These are phyloP conservation scores for Andrena dorsata DNA, from an alignment of 2,888 invertebrate species.

Conservation along the genomic window DNA sequence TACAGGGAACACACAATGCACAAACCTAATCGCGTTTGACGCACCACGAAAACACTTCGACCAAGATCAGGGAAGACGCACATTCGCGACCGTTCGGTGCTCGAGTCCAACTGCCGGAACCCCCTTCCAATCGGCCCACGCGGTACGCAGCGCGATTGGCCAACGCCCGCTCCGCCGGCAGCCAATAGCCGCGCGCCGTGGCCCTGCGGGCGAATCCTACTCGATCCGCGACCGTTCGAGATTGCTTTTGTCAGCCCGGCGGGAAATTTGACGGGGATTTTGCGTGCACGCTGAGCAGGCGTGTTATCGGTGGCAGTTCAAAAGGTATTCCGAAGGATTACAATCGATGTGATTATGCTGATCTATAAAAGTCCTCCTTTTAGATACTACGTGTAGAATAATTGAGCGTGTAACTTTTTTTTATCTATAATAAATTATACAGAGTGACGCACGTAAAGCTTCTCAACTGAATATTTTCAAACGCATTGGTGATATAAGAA, in stretches of 20 bases:
- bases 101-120: constrained; percentile 78
- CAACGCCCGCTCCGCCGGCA: constrained; percentile 39
- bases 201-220: constrained; percentile 64
- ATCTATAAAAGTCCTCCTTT: too few relatives aligned
- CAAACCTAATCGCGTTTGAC: constrained; percentile 26
- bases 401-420: too few relatives aligned
- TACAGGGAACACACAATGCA: constrained; percentile 30
- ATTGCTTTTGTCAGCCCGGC: constrained; percentile 48
- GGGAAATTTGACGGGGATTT: constrained; percentile 65
- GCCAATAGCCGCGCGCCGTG: constrained; percentile 57
- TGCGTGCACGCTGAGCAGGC: neutral
- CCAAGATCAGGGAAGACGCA: constrained; percentile 54
- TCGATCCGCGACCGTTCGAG: constrained; percentile 41
- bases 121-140: constrained; percentile 67
- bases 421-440: too few relatives aligned
- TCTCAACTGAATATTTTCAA: too few relatives aligned
- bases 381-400: too few relatives aligned
- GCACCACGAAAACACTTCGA: constrained; percentile 48
- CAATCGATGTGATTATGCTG: neutral
- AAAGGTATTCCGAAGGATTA: neutral
- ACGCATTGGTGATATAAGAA: too few relatives aligned
- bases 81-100: constrained; percentile 57
- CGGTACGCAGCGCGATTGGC: constrained; percentile 70
- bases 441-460: too few relatives aligned
- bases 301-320: neutral